These are phyloP conservation scores for Peromyscus melanophrys DNA, from an alignment of 2,797 vertebrate genomes.

Conservation along the genomic window DNA sequence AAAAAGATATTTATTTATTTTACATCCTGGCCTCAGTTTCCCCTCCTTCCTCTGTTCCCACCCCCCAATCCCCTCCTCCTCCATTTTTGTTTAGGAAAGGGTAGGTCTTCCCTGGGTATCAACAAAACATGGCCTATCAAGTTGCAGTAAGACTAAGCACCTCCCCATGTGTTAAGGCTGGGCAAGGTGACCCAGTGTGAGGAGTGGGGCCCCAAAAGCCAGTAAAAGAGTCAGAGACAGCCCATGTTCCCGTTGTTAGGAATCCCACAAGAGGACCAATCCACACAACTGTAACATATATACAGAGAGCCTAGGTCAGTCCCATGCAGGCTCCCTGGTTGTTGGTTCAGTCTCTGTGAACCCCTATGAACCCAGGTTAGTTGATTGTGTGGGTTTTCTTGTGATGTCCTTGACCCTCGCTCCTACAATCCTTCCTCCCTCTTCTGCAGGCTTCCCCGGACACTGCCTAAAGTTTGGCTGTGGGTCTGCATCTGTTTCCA, in stretches of 20 bases:
- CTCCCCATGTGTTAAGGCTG: not conserved
- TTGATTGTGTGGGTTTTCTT: not conserved
- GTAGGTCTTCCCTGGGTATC: not conserved
- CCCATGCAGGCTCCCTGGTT: not conserved
- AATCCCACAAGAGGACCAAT: not conserved
- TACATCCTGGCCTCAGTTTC: not conserved
- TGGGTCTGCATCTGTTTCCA: not conserved
- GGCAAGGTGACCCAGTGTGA: not conserved
- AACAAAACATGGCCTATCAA: not conserved
- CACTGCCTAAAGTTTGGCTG: not conserved
- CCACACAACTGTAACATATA: not conserved
- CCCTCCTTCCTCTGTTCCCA: not conserved
- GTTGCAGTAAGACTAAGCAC: not conserved
- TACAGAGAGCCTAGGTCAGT: not conserved
- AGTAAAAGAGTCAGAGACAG: not conserved
- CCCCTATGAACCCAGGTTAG: not conserved
- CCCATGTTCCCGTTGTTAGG: not conserved
- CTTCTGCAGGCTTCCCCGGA: not conserved
- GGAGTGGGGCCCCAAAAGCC: not conserved
- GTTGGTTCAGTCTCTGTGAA: not conserved
- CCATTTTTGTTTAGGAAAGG: not conserved
- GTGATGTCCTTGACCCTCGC: not conserved
- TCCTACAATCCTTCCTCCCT: not conserved
- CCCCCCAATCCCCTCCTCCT: not conserved
- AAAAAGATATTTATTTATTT: not conserved